phyloP scores from a whole-genome alignment of 2,888 invertebrate species.

The Alloscopus bannaensis region DNA sequence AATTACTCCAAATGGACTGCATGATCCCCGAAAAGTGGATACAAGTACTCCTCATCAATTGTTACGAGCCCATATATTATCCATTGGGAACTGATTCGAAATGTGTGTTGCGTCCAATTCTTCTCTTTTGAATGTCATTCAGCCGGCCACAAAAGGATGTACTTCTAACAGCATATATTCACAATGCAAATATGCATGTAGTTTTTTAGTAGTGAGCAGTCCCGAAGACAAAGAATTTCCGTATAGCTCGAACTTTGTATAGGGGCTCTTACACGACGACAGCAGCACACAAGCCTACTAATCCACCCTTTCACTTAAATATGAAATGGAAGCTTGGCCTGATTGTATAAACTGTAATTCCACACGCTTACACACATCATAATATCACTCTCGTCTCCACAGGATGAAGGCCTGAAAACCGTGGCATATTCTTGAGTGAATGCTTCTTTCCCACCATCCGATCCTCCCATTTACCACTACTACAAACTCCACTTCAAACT shows the following conservation, averaged over 20 bases:
- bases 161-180: constrained; percentile 29
- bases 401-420: constrained; percentile 26
- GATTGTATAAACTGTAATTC: constrained; percentile 27
- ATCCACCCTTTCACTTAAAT: constrained; percentile 34
- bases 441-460: constrained; percentile 13
- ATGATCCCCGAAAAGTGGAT: constrained; percentile 57
- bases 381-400: constrained; percentile 19
- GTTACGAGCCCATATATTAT: constrained; percentile 52
- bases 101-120: constrained; percentile 19
- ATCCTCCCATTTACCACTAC: constrained; percentile 2
- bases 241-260: no score
- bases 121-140: constrained; percentile 20
- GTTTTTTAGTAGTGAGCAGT: constrained; percentile 37
- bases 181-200: constrained; percentile 45
- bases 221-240: constrained; percentile 5
- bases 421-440: constrained; percentile 9
- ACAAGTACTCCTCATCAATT: constrained; percentile 57
- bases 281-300: background rate
- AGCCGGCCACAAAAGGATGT: constrained; percentile 35
- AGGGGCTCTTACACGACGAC: constrained; percentile 1
- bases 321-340: constrained; percentile 16
- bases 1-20: constrained; percentile 58
- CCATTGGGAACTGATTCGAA: constrained; percentile 57
- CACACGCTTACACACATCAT: constrained; percentile 35
- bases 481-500: background rate